Evolutionary conservation across 2,888 invertebrate species (phyloP).

Genomic region (Watsonalla cultraria): DNA sequence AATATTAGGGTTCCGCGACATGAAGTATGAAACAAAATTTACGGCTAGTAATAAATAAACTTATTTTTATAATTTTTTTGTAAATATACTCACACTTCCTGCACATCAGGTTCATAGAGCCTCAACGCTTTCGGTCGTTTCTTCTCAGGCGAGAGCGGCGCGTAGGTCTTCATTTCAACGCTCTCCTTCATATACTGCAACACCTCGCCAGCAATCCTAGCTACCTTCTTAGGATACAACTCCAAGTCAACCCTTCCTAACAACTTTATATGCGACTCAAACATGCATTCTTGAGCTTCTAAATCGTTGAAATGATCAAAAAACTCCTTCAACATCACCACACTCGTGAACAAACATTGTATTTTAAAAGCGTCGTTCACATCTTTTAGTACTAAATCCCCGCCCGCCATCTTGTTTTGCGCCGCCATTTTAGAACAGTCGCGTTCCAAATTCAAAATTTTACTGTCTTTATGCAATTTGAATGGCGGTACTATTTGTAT

Average conservation of each 20-base stretch:
- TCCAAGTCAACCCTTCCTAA: slow-evolving; percentile 77
- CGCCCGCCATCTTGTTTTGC: slow-evolving; percentile 66
- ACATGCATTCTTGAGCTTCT: slow-evolving; percentile 65
- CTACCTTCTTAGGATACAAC: slow-evolving; percentile 80
- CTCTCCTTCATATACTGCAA: slow-evolving; percentile 66
- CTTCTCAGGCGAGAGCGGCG: slow-evolving; percentile 79
- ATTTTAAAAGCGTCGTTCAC: slow-evolving; percentile 83
- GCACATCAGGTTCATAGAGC: slow-evolving; percentile 91
- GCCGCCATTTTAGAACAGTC: slow-evolving; percentile 60
- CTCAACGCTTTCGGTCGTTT: slow-evolving; percentile 89
- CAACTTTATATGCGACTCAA: slow-evolving; percentile 76
- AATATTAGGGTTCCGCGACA: no score
- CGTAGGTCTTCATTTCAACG: slow-evolving; percentile 76
- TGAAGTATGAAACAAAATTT: no score
- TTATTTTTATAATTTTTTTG: no score
- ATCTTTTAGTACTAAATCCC: slow-evolving; percentile 74
- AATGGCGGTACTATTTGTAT: slow-evolving; percentile 85
- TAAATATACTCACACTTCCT: slow-evolving; percentile 84
- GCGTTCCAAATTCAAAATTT: slow-evolving; percentile 78
- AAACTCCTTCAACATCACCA: slow-evolving; percentile 80
- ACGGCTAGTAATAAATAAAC: no score
- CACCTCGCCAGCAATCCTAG: slow-evolving; percentile 57
- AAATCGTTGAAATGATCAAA: slow-evolving; percentile 69
- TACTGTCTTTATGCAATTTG: slow-evolving; percentile 72
- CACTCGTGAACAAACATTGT: slow-evolving; percentile 72